Evolutionary conservation across 2,113 vertebrate species (phyloP).

Genomic region (Mustelus asterias): DNA sequence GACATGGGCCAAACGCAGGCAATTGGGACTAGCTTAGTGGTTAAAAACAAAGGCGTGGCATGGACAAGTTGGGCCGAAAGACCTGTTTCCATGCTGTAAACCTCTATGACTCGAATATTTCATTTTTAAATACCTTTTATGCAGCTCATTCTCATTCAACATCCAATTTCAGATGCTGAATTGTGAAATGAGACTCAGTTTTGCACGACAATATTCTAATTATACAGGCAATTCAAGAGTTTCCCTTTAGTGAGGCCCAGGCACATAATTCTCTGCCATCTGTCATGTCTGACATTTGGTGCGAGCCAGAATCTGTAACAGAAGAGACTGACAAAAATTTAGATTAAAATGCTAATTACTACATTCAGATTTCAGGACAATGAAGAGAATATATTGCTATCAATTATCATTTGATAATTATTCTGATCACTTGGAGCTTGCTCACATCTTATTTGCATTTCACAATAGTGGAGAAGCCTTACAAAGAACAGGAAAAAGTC

Average conservation of each 20-base stretch:
- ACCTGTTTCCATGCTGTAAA: too few species aligned
- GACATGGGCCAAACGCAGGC: too few species aligned
- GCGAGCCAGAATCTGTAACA: background rate
- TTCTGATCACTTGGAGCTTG: background rate
- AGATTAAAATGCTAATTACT: constrained; percentile 18
- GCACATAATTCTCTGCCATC: constrained; percentile 7
- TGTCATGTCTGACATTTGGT: constrained; percentile 14
- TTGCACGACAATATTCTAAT: background rate
- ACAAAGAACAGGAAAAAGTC: background rate
- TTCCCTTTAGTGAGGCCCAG: background rate
- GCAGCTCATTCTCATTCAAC: background rate
- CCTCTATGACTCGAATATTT: background rate
- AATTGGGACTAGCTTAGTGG: too few species aligned
- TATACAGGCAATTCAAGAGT: background rate
- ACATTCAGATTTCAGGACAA: background rate
- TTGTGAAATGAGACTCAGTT: background rate
- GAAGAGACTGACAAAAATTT: background rate
- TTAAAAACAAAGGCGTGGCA: too few species aligned
- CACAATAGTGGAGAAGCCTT: background rate
- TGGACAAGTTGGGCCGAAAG: too few species aligned
- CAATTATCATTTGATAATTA: background rate
- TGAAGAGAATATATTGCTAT: background rate
- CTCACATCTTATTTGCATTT: background rate
- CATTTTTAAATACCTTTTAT: background rate
- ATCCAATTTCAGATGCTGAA: background rate